phyloP scores from a whole-genome alignment of 2,797 vertebrate species.

The Mionectes olivaceus region DNA sequence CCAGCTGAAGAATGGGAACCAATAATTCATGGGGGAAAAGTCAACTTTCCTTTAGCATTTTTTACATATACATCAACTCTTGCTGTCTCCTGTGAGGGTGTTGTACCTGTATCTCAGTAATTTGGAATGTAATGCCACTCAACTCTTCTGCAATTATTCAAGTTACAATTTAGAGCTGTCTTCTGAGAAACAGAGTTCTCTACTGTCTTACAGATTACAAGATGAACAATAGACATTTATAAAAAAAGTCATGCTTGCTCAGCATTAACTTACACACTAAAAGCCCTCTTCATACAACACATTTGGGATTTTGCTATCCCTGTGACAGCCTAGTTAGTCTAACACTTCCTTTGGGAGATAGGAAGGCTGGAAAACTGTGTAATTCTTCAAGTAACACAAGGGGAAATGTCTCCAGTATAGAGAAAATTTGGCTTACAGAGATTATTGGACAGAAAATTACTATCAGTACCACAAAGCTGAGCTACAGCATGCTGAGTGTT shows the following conservation, averaged over 20 bases:
- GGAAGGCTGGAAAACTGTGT: not conserved
- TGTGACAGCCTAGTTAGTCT: not conserved
- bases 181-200: slow-evolving; percentile 71
- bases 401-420: not conserved
- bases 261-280: not conserved
- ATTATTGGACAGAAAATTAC: not conserved
- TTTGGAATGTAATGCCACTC: slow-evolving; percentile 76
- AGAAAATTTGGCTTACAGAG: not conserved
- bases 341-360: not conserved
- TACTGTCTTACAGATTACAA: slow-evolving; percentile 70
- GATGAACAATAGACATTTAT: slow-evolving; percentile 42
- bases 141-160: slow-evolving; percentile 72
- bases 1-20: slow-evolving; percentile 39
- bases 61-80: slow-evolving; percentile 39
- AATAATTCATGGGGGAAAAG: not conserved
- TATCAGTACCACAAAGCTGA: not conserved
- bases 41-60: slow-evolving; percentile 14
- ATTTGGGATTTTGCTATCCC: not conserved
- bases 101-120: slow-evolving; percentile 65
- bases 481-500: not conserved
- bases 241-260: not conserved
- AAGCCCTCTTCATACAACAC: not conserved
- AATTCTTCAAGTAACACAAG: not conserved
- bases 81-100: slow-evolving; percentile 34
- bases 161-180: slow-evolving; percentile 57